Evolutionary conservation across 2,797 vertebrate species (phyloP), one percentile per base, ranked within the genome.

Genomic region (Myotis planiceps): DNA sequence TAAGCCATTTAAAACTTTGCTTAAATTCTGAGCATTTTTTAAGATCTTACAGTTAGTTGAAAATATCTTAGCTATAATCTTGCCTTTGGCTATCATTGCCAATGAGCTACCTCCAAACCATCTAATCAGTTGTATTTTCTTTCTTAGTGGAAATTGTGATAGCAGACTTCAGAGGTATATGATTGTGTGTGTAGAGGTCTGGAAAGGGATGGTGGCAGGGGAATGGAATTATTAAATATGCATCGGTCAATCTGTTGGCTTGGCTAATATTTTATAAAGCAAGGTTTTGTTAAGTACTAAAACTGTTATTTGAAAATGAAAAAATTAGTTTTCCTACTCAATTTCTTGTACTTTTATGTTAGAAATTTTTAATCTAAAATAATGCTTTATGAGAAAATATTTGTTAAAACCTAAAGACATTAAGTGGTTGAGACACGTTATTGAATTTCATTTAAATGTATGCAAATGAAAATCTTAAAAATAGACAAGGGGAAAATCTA

Each of bases 381-480:
- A 94, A 49, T 74, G 74, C 45, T 90, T 95, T 86, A 60, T 21
- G 39, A 88, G 80, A 95, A 95, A 86, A 82, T 32, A 72, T 51
- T 81, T 82, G 37, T 90, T 39, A 63, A 93, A 92, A 74, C 27
- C 74, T 63, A 85, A 94, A 89, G 42, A 88, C n/a, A 60, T 53
- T 87, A 92, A 95, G 39, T 93, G 72, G 23, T 83, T 87, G 66
- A 91, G 60, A 58, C 2, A 85, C 45, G 42, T 90, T 81, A 45
- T 21, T 88, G 19, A 71, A 79, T 92, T 90, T 88, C 19, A 76
- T 82, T 92, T 90, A 88, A 79, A 75, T 75, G 2, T 65, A 19
- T 93, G 82, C 58, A 72, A 91, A 82, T 94, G 27, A 53, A 95
- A 75, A 90, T 71, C 69, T 96, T 86, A 79, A 86, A 79, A 86